A percentile compares a stretch with the other conserved stretches of the same genome.
Evolutionary conservation across 1,140 invertebrate genomes (phyloP).

Genomic region (Drosophila ercepeae): DNA sequence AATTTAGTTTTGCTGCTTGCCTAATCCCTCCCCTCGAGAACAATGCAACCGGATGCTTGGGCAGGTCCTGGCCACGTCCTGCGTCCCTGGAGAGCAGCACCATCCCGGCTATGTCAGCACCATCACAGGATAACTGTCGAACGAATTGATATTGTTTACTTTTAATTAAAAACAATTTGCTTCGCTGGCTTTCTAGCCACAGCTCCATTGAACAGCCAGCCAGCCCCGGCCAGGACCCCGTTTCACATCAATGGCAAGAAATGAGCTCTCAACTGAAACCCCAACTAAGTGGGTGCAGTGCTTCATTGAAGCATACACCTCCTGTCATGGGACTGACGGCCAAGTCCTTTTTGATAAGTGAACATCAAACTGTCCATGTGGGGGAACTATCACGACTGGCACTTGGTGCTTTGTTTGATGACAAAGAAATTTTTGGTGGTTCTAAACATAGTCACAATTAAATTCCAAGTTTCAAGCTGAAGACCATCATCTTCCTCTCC

Average conservation of each 20-base stretch:
- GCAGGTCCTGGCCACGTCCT: constrained; percentile 8
- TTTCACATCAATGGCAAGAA: constrained; percentile 25
- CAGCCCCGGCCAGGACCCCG: constrained; percentile 5
- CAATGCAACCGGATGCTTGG: constrained; percentile 5
- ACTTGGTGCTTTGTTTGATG: neutral
- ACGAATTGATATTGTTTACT: constrained; percentile 81
- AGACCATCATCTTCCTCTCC: too few relatives aligned
- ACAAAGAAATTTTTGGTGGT: neutral
- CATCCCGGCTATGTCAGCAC: constrained; percentile 61
- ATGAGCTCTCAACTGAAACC: constrained; percentile 5
- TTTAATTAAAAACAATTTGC: constrained; percentile 82
- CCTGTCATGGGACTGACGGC: constrained; percentile 17
- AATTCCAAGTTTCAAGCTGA: too few relatives aligned
- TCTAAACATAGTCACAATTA: neutral
- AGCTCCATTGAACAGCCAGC: constrained; percentile 43
- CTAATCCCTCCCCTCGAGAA: constrained; percentile 61
- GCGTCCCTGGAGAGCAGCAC: constrained; percentile 5
- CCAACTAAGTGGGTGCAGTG: constrained; percentile 5
- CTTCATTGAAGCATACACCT: neutral
- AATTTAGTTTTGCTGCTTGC: constrained; percentile 32
- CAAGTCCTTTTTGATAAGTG: constrained; percentile 44
- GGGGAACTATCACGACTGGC: constrained; percentile 4
- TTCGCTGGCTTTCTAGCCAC: constrained; percentile 77
- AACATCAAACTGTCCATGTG: constrained; percentile 48
- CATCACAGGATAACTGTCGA: constrained; percentile 80